These are phyloP conservation scores for Numida meleagris DNA, from an alignment of 2,113 vertebrate species.

Conservation along the genomic window DNA sequence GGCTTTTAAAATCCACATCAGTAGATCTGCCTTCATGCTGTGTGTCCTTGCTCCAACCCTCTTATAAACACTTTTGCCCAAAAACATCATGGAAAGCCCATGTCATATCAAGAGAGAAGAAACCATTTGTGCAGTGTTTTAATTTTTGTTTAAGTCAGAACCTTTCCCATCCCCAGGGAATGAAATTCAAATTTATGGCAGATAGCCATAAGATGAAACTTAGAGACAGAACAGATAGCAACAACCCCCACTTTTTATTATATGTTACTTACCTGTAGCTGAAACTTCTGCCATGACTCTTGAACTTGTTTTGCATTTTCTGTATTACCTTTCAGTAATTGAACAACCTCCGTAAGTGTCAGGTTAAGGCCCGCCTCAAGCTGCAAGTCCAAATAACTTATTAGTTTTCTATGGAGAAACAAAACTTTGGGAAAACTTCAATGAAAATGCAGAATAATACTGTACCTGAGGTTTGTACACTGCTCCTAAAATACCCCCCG, in stretches of 20 bases:
- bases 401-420: neutral
- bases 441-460: neutral
- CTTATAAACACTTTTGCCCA: neutral
- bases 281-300: neutral
- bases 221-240: neutral
- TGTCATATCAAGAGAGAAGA: neutral
- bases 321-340: neutral
- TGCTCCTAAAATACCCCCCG: slow-evolving; percentile 72
- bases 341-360: accelerated
- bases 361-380: neutral
- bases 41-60: neutral
- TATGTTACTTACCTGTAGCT: slow-evolving; percentile 66
- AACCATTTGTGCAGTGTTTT: neutral
- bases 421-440: neutral
- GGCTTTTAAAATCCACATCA: neutral
- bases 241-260: neutral
- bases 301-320: neutral
- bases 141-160: neutral
- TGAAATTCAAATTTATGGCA: neutral
- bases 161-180: neutral
- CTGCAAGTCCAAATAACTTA: slow-evolving; percentile 56
- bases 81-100: neutral
- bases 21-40: neutral
- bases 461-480: slow-evolving; percentile 69
- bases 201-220: neutral